These are phyloP conservation scores for Heliopora coerulea DNA, from an alignment of 92 coral and sea anemone genomes.

Conservation along the genomic window DNA sequence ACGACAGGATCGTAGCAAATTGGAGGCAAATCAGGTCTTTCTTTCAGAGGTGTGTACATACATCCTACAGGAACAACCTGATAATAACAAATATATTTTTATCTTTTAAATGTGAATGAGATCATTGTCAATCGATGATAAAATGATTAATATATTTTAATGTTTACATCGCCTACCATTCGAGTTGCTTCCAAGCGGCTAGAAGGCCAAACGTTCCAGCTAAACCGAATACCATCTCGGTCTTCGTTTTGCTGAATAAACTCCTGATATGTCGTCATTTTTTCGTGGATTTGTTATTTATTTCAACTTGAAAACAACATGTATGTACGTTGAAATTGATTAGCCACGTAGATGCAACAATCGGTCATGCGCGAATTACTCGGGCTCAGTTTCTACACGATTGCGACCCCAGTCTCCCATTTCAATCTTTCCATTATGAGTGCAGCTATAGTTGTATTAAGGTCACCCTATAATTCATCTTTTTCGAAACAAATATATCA, in stretches of 20 bases:
- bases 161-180: slow-evolving; percentile 62
- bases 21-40: slow-evolving; percentile 94
- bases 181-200: slow-evolving; percentile 99
- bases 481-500: no score
- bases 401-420: no score
- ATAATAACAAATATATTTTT: background rate
- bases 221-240: slow-evolving; percentile 95
- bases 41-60: slow-evolving; percentile 86
- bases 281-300: slow-evolving; percentile 1
- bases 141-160: no score
- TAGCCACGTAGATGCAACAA: slow-evolving; percentile 22
- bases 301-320: background rate
- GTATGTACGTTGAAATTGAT: no score
- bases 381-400: no score
- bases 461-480: no score
- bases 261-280: slow-evolving; percentile 96
- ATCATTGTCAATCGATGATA: background rate
- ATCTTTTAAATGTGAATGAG: background rate
- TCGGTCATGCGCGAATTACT: slow-evolving; percentile 1
- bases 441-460: no score
- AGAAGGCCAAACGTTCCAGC: slow-evolving; percentile 99
- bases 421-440: no score
- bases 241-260: slow-evolving; percentile 97
- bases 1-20: slow-evolving; percentile 98
- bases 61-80: slow-evolving; percentile 99